phyloP scores from a whole-genome alignment of 1,140 invertebrate genomes.

The Tribolium madens region DNA sequence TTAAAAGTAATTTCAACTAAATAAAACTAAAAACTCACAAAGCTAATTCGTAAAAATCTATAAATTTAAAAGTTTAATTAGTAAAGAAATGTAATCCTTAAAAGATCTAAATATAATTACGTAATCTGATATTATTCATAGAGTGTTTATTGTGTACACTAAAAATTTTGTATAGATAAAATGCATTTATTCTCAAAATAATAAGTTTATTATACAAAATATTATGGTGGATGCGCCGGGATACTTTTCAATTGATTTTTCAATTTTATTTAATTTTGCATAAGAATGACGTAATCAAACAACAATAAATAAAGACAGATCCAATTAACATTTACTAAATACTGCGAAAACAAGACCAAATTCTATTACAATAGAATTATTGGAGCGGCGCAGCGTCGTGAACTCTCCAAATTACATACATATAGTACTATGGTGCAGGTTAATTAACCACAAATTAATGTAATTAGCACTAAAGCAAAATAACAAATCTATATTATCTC shows the following conservation, averaged over 20 bases:
- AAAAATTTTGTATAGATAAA: too few species aligned
- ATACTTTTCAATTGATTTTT: too few species aligned
- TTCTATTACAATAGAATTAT: constrained; percentile 22
- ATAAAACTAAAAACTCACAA: too few species aligned
- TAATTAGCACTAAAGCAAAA: neutral
- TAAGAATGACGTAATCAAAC: neutral
- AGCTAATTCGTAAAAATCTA: too few species aligned
- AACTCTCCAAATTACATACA: neutral
- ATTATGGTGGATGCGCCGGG: constrained; percentile 31
- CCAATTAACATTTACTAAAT: neutral
- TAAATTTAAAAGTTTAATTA: too few species aligned
- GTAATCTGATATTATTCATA: too few species aligned
- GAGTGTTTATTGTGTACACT: too few species aligned
- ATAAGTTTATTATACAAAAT: too few species aligned
- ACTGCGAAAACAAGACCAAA: neutral
- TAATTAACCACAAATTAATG: neutral
- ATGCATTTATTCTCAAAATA: too few species aligned
- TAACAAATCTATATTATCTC: neutral
- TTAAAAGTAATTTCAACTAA: too few species aligned
- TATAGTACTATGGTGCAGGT: neutral
- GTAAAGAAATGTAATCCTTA: too few species aligned
- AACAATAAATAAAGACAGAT: neutral
- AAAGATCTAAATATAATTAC: too few species aligned
- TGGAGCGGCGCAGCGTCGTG: neutral
- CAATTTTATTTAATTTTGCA: neutral